Base-by-base conservation (phyloP, 2,888 invertebrate genomes). In the Yponomeuta plumbellus region DNA sequence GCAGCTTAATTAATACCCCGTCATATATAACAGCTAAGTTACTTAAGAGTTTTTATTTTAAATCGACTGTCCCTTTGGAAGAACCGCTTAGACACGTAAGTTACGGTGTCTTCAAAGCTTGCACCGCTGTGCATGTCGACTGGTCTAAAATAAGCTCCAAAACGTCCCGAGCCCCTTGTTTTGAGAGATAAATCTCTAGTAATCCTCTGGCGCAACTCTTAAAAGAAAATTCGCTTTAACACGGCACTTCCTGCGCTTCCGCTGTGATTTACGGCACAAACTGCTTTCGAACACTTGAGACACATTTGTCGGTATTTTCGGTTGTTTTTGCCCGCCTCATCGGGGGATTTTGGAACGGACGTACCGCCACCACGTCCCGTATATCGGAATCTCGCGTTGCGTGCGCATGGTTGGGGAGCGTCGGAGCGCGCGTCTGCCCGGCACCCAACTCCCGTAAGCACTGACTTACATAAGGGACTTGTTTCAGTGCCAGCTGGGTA, bases 381-480 rank as follows among this genome's bases (percentile, higher is more conserved):
- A 8, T 11, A 11, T 22, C 59, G 59, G 59, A 59, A 3, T 17
- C 3, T 17, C 44, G 17, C 44, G 13, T 52, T 17, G 44, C 44
- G 44, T 52, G 44, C 44, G 17, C 44, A 52, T 52, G 3, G 13
- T 52, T 52, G 4, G 39, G 34, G 59, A 58, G 66, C 59, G 21
- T n/a, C 13, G 56, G n/a, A 13, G 57, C 26, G 20, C 58, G 44
- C 61, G 66, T 17, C 65, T 56, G 57, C 23, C 11, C 65, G 21
- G 22, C 11, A 34, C 63, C 20, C 17, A 13, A 2, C 6, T 65
- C 65, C 65, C 39, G 65, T 74, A 75, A 85, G 84, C 82, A 90
- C 91, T 91, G 87, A 80, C 89, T 90, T 90, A 91, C 87, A 88
- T 91, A 90, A 90, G 91, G 90, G 86, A 87, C 79, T 81, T 76